Evolutionary conservation across 2,797 vertebrate species (phyloP), one percentile per base, ranked within the genome.

Genomic region (Sparus aurata): DNA sequence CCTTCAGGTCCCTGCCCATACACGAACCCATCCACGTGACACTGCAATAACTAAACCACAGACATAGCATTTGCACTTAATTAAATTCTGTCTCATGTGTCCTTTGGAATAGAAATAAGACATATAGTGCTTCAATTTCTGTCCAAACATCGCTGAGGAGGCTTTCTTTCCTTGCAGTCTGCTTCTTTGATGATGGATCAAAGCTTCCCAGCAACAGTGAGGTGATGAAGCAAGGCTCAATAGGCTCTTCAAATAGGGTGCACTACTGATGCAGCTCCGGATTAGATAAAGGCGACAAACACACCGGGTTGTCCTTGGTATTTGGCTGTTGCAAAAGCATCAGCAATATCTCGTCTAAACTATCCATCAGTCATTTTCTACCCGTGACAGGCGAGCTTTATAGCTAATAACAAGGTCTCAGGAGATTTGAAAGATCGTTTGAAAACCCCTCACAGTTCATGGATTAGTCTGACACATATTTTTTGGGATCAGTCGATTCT

Each of bases 381-480:
- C 77, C 55, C 58, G 5, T 77, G 69, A 25, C 50, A 17, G 15
- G 5, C 25, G 61, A 16, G 16, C 76, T 61, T 58, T 70, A 63
- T 62, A 43, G 30, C 38, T 75, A 10, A 4, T 64, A 49, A 66
- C 63, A 60, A 73, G 8, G 41, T 5, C 25, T 77, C 25, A 16
- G 53, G 60, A 23, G 22, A 52, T 77, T 54, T 50, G 12, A 58
- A 45, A 68, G 71, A 50, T 75, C 59, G 50, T 53, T 65, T 38
- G 13, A 65, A 18, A 43, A 9, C 27, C 46, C 11, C 30, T 67
- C 54, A 62, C 58, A 25, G 69, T 76, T 77, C 55, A 43, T 34
- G 67, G 69, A 86, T 83, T 86, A 43, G 59, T 77, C 43, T 75
- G 50, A n/a, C 69, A 63, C 49, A 70, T 59, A 77, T 66, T 66